Conservation (phyloP, 92 coral and sea anemone species). For the Epizoanthus ramosus region DNA sequence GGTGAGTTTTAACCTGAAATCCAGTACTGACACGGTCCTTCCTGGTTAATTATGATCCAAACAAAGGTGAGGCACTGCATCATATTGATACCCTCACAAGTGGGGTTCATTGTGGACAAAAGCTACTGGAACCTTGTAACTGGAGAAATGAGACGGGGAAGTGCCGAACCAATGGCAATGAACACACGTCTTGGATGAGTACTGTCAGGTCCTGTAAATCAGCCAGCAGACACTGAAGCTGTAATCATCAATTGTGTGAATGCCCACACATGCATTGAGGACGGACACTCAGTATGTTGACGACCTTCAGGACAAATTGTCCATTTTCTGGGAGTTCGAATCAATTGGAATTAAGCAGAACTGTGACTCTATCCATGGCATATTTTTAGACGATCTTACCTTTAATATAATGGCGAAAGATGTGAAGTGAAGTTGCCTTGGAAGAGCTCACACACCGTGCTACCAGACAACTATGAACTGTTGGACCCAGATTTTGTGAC, state of each 20-base stretch:
- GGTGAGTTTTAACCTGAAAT: too few relatives aligned
- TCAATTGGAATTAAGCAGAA: constrained; percentile 13
- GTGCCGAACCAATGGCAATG: constrained; percentile 54
- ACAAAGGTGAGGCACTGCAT: too few relatives aligned
- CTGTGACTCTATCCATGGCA: constrained; percentile 21
- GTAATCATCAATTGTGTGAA: not conserved
- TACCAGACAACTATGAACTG: constrained; percentile 6
- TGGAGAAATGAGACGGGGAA: constrained; percentile 48
- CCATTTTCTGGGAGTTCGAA: constrained; percentile 26
- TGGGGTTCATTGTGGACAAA: too few relatives aligned
- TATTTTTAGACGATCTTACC: constrained; percentile 20
- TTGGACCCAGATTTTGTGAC: too few relatives aligned
- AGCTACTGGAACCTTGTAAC: not conserved
- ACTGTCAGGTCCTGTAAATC: constrained; percentile 63
- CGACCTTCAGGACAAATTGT: not conserved
- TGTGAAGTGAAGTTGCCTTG: constrained; percentile 17
- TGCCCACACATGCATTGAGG: constrained; percentile 19
- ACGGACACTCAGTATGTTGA: constrained; percentile 22
- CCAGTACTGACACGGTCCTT: not conserved
- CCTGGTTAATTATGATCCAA: too few relatives aligned
- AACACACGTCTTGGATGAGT: constrained; percentile 64
- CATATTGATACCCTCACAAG: too few relatives aligned
- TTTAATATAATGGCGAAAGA: constrained; percentile 11
- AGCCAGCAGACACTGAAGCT: constrained; percentile 8
- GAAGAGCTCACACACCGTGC: constrained; percentile 10